phyloP scores from a whole-genome alignment of 1,140 invertebrate species.

The Euwallacea similis region DNA sequence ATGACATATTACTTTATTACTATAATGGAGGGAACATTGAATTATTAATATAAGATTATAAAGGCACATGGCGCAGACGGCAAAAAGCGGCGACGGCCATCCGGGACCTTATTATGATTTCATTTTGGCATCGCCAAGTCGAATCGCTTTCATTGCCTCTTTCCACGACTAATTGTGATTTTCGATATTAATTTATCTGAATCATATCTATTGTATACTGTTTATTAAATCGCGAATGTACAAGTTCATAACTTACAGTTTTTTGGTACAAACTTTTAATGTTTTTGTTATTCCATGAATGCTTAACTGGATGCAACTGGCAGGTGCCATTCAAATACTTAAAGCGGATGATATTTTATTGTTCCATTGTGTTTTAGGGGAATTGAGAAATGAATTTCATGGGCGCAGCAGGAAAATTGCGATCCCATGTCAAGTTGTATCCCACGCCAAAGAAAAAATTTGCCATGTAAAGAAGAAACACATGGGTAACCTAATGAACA shows the following conservation, averaged over 20 bases:
- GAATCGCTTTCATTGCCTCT: slow-evolving; percentile 34
- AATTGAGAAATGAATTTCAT: no score
- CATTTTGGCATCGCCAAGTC: slow-evolving; percentile 37
- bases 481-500: no score
- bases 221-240: no score
- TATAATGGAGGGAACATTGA: slow-evolving; percentile 55
- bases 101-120: slow-evolving; percentile 44
- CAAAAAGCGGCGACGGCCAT: slow-evolving; percentile 41
- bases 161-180: background rate
- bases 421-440: no score
- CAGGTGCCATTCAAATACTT: slow-evolving; percentile 10
- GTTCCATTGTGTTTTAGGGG: background rate
- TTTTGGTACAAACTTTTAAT: no score
- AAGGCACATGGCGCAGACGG: slow-evolving; percentile 48
- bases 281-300: background rate
- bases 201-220: no score
- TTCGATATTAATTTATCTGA: no score
- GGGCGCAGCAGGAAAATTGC: no score
- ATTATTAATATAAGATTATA: slow-evolving; percentile 56
- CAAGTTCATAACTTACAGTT: no score
- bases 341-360: slow-evolving; percentile 1
- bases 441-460: no score
- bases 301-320: background rate
- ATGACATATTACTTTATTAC: slow-evolving; percentile 56
- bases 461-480: no score